Base-by-base conservation (phyloP, 2,888 invertebrate genomes). In the Nomada ruficornis region DNA sequence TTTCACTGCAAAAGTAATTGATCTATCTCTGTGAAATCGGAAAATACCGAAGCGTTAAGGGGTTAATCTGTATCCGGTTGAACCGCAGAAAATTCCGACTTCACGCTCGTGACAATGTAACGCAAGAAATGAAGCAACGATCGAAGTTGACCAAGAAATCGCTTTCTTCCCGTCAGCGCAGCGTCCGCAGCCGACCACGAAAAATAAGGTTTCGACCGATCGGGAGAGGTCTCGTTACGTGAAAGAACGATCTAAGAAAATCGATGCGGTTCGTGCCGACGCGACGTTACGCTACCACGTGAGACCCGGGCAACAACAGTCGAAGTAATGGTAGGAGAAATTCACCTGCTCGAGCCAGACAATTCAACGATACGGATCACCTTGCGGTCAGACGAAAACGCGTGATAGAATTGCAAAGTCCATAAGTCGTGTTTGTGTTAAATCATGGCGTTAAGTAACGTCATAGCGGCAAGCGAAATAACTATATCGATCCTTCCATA, bases 171-270 rank as follows among this genome's bases (percentile, higher is more conserved):
- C 44, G 54, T 63, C 65, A 68, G 18, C 59, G 68, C 64, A 60
- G 23, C 59, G 65, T 74, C 75, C 15, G 73, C 85, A 65, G 10
- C 62, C 57, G 70, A 79, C 64, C 83, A 77, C 70, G 72, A 82
- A 82, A 81, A 87, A 77, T 70, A 18, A 70, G 60, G 74, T 77
- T 83, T 55, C 47, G 69, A 63, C 54, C 57, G 80, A 79, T 77
- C 69, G 54, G 70, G 80, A 70, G 82, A 69, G 64, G 80, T 65
- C 68, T 71, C 78, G 75, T 42, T 47, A 74, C 44, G 64, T 44
- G 71, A 77, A 84, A 77, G 77, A 84, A 82, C 50, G 78, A 82
- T 79, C 82, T 82, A 80, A 67, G 75, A 86, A 86, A 85, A 89
- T 86, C 81, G 87, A 86, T 72, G 55, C 77, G 73, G 64, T 52